phyloP scores from a whole-genome alignment of 2,888 invertebrate genomes.

The Seira musarum region DNA sequence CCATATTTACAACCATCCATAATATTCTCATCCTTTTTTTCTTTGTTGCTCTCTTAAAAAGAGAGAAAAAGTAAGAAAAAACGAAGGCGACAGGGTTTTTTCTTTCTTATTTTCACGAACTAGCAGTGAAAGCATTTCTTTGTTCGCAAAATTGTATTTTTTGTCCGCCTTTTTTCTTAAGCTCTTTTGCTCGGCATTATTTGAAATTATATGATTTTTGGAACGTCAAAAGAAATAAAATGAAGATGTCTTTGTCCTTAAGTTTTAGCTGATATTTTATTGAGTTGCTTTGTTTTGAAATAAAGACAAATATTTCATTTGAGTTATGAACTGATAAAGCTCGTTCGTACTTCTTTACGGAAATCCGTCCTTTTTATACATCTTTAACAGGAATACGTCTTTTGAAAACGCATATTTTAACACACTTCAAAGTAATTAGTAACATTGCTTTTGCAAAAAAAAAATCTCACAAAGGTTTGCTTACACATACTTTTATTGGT shows the following conservation, averaged over 20 bases:
- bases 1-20: constrained; percentile 60
- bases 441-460: no score
- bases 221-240: constrained; percentile 29
- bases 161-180: constrained; percentile 28
- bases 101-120: constrained; percentile 16
- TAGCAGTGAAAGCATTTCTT: background rate
- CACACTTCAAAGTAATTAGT: no score
- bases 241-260: constrained; percentile 35
- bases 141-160: constrained; percentile 16
- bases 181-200: constrained; percentile 18
- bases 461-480: no score
- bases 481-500: no score
- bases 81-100: constrained; percentile 42
- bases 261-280: constrained; percentile 55
- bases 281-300: constrained; percentile 40
- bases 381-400: no score
- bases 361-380: no score
- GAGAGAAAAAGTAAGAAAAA: constrained; percentile 31
- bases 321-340: no score
- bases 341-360: no score
- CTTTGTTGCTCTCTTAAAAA: constrained; percentile 30
- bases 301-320: no score
- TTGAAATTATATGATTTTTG: constrained; percentile 43
- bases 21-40: constrained; percentile 41
- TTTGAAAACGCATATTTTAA: no score